phyloP scores from a whole-genome alignment of 2,797 vertebrate species.

The Eurystomus glaucurus region DNA sequence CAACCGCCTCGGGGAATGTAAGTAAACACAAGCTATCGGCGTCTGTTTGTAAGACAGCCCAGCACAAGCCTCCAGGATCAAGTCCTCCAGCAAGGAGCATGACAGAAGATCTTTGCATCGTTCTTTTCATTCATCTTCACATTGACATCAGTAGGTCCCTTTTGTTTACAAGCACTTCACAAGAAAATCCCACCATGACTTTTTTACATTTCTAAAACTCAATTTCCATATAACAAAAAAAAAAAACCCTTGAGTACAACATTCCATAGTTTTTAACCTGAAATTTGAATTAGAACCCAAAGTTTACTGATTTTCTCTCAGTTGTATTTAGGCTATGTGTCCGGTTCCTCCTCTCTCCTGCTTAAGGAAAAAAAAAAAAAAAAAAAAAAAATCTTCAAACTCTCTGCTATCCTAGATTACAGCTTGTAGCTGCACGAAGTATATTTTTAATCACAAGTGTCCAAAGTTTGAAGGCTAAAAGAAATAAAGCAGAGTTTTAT shows the following conservation, averaged over 20 bases:
- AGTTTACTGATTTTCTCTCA: not conserved
- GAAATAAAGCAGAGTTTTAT: not conserved
- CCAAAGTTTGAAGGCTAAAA: not conserved
- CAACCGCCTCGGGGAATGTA: not conserved
- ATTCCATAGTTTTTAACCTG: not conserved
- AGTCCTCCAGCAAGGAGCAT: not conserved
- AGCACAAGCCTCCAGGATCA: not conserved
- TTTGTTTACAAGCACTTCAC: not conserved
- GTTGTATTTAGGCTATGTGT: not conserved
- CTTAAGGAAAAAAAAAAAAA: not conserved
- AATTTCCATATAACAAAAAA: not conserved
- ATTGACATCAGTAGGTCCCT: not conserved
- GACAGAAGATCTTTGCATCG: not conserved
- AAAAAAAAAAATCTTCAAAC: not conserved
- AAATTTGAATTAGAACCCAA: not conserved
- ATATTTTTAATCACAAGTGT: not conserved
- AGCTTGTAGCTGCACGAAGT: not conserved
- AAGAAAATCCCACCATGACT: not conserved
- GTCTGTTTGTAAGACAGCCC: not conserved
- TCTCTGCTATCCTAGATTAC: not conserved
- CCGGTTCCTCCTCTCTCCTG: not conserved
- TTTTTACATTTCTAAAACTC: not conserved
- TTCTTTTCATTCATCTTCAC: not conserved
- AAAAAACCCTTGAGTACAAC: not conserved
- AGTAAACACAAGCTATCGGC: not conserved